Evolutionary conservation across 2,113 vertebrate genomes (phyloP).

Genomic region (Syngnathoides biaculeatus): DNA sequence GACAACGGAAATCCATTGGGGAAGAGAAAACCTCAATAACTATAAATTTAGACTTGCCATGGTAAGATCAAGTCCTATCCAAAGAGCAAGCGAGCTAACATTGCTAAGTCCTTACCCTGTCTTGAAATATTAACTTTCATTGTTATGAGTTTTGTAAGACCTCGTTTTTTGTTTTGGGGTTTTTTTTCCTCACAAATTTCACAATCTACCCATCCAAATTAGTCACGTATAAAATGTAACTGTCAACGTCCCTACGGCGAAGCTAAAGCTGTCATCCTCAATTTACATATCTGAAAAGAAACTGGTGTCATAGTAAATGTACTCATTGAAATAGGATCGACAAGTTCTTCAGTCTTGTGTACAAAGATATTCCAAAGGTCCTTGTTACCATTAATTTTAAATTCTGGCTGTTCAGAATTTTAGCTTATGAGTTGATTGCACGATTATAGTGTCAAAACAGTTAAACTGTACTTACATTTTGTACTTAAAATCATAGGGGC

Average conservation of each 20-base stretch:
- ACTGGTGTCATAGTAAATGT: not conserved
- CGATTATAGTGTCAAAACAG: not conserved
- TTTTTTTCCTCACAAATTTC: no score
- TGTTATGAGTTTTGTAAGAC: conserved; percentile 32
- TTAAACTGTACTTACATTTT: not conserved
- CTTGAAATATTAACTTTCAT: conserved; percentile 35
- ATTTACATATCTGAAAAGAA: not conserved
- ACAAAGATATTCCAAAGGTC: not conserved
- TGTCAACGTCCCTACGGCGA: not conserved
- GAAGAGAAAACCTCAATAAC: not conserved
- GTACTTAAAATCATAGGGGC: not conserved
- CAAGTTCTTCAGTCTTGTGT: not conserved
- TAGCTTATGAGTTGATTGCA: not conserved
- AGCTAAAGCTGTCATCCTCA: not conserved
- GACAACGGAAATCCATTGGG: not conserved
- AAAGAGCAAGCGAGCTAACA: conserved; percentile 25
- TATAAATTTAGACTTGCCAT: conserved; percentile 10
- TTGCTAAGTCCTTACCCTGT: conserved; percentile 29
- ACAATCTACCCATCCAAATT: not conserved
- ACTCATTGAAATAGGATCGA: not conserved
- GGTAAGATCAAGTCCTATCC: conserved; percentile 44
- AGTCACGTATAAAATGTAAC: not conserved
- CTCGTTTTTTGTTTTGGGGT: not conserved
- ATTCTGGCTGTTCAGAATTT: no score
- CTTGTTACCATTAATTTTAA: not conserved